A percentile compares a stretch with the other conserved stretches of the same genome.
phyloP scores from a whole-genome alignment of 35 echinoderm and acorn worm genomes.

The Apostichopus parvimensis region DNA sequence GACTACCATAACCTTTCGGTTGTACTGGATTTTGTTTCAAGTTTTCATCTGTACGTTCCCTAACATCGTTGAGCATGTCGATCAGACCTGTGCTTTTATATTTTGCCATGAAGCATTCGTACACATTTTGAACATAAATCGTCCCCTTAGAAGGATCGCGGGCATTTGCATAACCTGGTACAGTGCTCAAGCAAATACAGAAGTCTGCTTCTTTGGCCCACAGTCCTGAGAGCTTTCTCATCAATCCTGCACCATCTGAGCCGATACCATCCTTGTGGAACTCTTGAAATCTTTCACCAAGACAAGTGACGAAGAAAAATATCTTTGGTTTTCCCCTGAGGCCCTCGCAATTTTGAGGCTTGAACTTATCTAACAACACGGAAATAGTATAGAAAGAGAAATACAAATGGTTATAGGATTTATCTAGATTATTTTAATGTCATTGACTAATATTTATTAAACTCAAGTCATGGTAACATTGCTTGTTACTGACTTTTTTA shows the following conservation, averaged over 20 bases:
- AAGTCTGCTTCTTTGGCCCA: neutral
- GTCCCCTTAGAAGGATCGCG: neutral
- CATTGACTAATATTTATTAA: too few relatives aligned
- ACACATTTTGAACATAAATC: neutral
- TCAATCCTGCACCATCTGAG: neutral
- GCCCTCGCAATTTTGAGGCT: too few relatives aligned
- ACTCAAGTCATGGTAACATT: too few relatives aligned
- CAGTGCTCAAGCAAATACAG: neutral
- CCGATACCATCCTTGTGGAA: neutral
- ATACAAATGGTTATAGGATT: too few relatives aligned
- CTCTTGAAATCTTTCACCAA: too few relatives aligned
- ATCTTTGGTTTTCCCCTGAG: conserved; percentile 16
- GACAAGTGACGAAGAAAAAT: neutral
- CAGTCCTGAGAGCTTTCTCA: neutral
- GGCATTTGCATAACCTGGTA: neutral
- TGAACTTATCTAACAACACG: too few relatives aligned
- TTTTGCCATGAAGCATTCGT: neutral
- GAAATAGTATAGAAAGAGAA: too few relatives aligned
- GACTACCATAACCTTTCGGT: too few relatives aligned
- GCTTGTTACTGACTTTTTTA: too few relatives aligned
- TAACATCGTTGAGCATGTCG: neutral
- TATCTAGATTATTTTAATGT: too few relatives aligned
- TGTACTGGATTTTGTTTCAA: too few relatives aligned
- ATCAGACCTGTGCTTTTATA: neutral
- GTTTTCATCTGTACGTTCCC: too few relatives aligned